Evolutionary conservation across 2,113 vertebrate species (phyloP), one percentile per base, ranked within the genome.

Genomic region (Formicarius rufipectus): DNA sequence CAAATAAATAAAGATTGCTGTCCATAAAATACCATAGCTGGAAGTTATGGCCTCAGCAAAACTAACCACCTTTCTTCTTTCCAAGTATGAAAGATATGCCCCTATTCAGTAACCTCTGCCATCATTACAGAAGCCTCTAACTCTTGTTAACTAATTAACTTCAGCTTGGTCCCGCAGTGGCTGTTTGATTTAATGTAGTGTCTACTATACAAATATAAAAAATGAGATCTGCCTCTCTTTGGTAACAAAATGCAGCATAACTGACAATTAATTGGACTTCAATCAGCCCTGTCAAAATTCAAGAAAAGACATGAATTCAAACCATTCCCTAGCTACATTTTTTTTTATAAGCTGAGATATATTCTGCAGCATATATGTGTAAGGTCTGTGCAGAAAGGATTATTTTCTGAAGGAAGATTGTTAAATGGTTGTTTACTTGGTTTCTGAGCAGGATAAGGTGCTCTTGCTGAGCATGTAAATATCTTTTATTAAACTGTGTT

Each of bases 291-390:
- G 37, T 60, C 5, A 55, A 63, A 72, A 59, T 15, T 79, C 23
- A 79, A 59, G 21, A 59, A n/a, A 25, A 44, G 30, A 5, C 11
- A 44, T 44, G 19, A 49, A 77, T 90, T 49, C 64, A 31, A 73
- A 52, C 9, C 2, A 25, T 1, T 10, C 9, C 15, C 30, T 33
- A 84, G 8, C 5, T 76, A 27, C 0, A 0, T 39, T 52, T 50
- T 66, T 69, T 4, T 37, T 84, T 73, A 55, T 58, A 40, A 71
- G 7, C 4, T 58, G 44, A 44, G 16, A 15, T 40, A 24, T 19
- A 19, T 33, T 55, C 31, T 35, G n/a, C 5, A 35, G 42, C 31
- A 11, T 23, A 31, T 0, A 0, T 58, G 7, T 30, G 7, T 20
- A 81, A 95, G 3, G 12, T 42, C 39, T 14, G 2, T 21, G 20